These are phyloP conservation scores for Nicator chloris DNA, from an alignment of 2,113 vertebrate genomes.

Conservation along the genomic window DNA sequence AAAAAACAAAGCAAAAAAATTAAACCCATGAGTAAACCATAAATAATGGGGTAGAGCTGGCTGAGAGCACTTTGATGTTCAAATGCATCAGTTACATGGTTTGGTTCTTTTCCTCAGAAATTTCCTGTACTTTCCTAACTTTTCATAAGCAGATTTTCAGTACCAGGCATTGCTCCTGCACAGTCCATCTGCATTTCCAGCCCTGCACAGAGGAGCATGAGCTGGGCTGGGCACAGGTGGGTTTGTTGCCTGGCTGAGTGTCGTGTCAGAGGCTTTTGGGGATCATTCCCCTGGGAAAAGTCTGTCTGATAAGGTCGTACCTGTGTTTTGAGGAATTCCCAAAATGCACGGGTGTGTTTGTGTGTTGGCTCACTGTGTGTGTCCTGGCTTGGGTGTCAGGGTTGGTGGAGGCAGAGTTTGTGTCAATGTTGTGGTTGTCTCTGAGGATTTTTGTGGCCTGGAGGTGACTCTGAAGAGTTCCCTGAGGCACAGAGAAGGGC, in stretches of 20 bases:
- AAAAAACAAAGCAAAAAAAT: constrained; percentile 29
- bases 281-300: neutral
- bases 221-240: neutral
- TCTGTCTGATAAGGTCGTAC: neutral
- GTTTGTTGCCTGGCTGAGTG: neutral
- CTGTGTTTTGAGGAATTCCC: neutral
- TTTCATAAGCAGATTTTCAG: neutral
- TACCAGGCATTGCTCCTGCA: neutral
- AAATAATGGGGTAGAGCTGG: constrained; percentile 18
- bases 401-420: neutral
- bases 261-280: neutral
- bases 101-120: neutral
- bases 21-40: constrained; percentile 29
- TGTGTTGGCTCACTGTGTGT: neutral
- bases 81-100: neutral
- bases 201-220: neutral
- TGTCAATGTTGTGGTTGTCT: neutral
- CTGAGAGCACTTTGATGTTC: constrained; percentile 45
- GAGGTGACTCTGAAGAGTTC: neutral
- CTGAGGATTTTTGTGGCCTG: neutral
- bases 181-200: neutral
- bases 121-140: neutral
- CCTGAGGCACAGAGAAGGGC: neutral
- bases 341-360: neutral
- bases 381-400: neutral